Percentiles rank a stretch among this genome's conserved stretches.
phyloP scores from a whole-genome alignment of 2,797 vertebrate species.

The Cyclopterus lumpus region DNA sequence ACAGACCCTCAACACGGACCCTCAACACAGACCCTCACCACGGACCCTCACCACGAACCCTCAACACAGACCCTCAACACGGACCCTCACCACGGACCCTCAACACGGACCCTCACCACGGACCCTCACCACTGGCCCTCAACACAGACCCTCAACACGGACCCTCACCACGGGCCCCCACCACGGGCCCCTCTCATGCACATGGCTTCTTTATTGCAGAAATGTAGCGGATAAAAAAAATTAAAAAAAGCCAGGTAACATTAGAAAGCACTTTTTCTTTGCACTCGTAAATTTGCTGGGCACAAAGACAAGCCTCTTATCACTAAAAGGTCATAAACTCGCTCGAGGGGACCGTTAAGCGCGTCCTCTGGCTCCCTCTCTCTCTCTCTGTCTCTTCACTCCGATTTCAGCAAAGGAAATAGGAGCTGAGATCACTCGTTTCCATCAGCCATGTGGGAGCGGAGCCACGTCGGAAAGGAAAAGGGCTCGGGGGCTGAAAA shows the following conservation, averaged over 20 bases:
- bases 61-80: too few relatives aligned
- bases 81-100: slow-evolving; percentile 53
- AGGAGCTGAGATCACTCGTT: slow-evolving; percentile 43
- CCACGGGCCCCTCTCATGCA: too few relatives aligned
- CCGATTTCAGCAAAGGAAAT: slow-evolving; percentile 35
- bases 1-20: too few relatives aligned
- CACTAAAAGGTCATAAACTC: slow-evolving; percentile 85
- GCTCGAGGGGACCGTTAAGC: slow-evolving; percentile 75
- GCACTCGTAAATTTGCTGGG: slow-evolving; percentile 72
- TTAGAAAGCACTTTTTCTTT: slow-evolving; percentile 71
- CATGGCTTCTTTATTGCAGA: slow-evolving; percentile 27
- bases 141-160: too few relatives aligned
- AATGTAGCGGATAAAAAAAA: slow-evolving; percentile 33
- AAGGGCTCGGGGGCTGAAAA: not conserved
- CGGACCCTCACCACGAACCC: too few relatives aligned
- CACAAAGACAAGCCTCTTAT: slow-evolving; percentile 79
- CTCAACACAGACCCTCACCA: too few relatives aligned
- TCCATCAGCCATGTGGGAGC: slow-evolving; percentile 42
- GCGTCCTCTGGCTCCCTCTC: slow-evolving; percentile 70
- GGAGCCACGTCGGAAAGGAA: slow-evolving; percentile 4
- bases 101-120: too few relatives aligned
- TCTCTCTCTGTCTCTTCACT: slow-evolving; percentile 63
- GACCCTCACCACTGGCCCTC: not conserved
- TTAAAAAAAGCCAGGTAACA: slow-evolving; percentile 60
- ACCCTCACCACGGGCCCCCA: not conserved